Conservation (phyloP, 2,888 invertebrate genomes). For the Acanthosoma haemorrhoidale region DNA sequence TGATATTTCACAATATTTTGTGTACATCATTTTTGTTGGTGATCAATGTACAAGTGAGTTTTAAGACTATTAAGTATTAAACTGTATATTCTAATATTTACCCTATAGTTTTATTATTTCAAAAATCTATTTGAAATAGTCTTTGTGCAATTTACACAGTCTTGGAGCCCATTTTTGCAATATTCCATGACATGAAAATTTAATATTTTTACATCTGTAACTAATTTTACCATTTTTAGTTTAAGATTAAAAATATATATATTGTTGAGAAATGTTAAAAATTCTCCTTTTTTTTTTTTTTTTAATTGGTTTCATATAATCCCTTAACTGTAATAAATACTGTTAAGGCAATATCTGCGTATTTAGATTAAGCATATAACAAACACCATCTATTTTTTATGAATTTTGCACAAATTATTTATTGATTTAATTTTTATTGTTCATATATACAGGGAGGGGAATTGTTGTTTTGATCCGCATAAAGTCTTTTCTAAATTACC, state of each 20-base stretch:
- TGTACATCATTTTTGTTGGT: neutral
- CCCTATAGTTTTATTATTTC: conserved; percentile 7
- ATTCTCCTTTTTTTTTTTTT: neutral
- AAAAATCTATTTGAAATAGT: neutral
- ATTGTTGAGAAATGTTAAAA: conserved; percentile 14
- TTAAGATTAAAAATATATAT: conserved; percentile 17
- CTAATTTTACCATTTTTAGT: conserved; percentile 17
- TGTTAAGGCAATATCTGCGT: conserved; percentile 23
- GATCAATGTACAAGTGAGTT: conserved; percentile 10
- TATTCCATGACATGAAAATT: conserved; percentile 29
- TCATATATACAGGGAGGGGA: conserved; percentile 30
- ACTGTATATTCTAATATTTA: conserved; percentile 18
- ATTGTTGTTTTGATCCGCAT: neutral
- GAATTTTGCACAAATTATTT: conserved; percentile 29
- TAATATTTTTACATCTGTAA: conserved; percentile 20
- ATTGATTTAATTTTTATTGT: conserved; percentile 25
- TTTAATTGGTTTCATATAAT: conserved; percentile 20
- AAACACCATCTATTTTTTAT: conserved; percentile 28
- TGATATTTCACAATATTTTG: neutral
- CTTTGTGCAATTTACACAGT: conserved; percentile 20
- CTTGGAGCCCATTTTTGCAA: conserved; percentile 17
- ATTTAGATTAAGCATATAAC: conserved; percentile 19
- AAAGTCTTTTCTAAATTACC: neutral
- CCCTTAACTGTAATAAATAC: neutral
- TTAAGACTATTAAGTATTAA: conserved; percentile 28